Base-by-base conservation (phyloP, 2,888 invertebrate species). In the Agonopterix heracliana region DNA sequence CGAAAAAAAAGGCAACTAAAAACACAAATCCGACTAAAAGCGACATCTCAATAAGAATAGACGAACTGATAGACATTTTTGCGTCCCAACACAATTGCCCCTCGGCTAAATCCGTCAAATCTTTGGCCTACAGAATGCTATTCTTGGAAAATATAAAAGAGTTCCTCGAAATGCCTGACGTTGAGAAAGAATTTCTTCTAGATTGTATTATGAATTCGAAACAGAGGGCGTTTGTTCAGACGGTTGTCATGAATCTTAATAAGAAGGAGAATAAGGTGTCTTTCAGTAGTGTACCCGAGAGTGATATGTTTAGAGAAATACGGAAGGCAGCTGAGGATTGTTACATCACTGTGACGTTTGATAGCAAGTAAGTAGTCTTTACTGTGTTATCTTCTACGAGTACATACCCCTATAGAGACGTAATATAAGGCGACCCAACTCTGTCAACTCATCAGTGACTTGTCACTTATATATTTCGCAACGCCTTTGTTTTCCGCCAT, bases 311-410 rank as follows among this genome's bases (percentile, higher is more conserved):
- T 3, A 46, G 26, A 8, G 46, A 46, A n/a, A 51, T 51, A 10
- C 40, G 13, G 5, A 14, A n/a, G 7, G 38, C 11, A 1, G 43
- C 48, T 8, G 14, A n/a, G 1, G 48, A 43, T 4, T 48, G 43
- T 34, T 48, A 17, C 4, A 4, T 51, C 12, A 46, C 10, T 10
- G 45, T 46, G 10, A 17, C 9, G 1, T 48, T 48, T 41, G 9
- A 17, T 12, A 10, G 9, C 1, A 14, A 34, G 51, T 48, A 40
- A 51, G 51, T n/a, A n/a, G n/a, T n/a, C n/a, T n/a, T n/a, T n/a
- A n/a, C n/a, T n/a, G n/a, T n/a, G n/a, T n/a, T n/a, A n/a, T n/a
- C n/a, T n/a, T n/a, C n/a, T n/a, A n/a, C n/a, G n/a, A n/a, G n/a
- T n/a, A n/a, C n/a, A n/a, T n/a, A n/a, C n/a, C n/a, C n/a, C n/a